A percentile compares a stretch with the other conserved stretches of the same genome.
Evolutionary conservation across 2,888 invertebrate genomes (phyloP).

Genomic region (Andricus quercusramuli): DNA sequence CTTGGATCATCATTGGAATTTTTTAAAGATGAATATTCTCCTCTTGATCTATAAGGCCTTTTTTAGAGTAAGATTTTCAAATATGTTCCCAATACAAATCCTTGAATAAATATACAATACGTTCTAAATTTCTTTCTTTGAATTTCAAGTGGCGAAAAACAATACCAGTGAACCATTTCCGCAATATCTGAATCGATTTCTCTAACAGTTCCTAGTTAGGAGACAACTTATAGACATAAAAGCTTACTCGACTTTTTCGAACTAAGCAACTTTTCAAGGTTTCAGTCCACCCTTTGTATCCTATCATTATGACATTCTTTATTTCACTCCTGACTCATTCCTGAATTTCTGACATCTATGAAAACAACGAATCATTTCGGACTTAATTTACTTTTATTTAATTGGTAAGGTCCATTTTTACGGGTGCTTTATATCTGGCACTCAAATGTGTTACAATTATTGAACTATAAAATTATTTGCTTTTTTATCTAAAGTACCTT

Average conservation of each 20-base stretch:
- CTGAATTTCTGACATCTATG: background rate
- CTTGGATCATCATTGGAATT: too few relatives aligned
- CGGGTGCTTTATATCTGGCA: background rate
- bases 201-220: conserved; percentile 36
- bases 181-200: conserved; percentile 38
- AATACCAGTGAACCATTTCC: conserved; percentile 29
- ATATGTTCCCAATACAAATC: background rate
- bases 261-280: conserved; percentile 12
- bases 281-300: background rate
- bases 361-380: background rate
- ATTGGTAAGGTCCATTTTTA: conserved; percentile 30
- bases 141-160: background rate
- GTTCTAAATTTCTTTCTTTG: background rate
- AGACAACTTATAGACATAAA: conserved; percentile 34
- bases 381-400: background rate
- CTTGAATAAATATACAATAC: background rate
- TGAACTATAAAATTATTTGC: background rate
- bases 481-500: background rate
- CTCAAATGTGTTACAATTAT: background rate
- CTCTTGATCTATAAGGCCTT: too few relatives aligned
- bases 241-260: conserved; percentile 29
- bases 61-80: background rate
- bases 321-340: background rate
- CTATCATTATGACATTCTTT: background rate
- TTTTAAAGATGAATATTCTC: too few relatives aligned